Evolutionary conservation across 2,797 vertebrate genomes (phyloP), one percentile per base, ranked within the genome.

Genomic region (Falco rusticolus): DNA sequence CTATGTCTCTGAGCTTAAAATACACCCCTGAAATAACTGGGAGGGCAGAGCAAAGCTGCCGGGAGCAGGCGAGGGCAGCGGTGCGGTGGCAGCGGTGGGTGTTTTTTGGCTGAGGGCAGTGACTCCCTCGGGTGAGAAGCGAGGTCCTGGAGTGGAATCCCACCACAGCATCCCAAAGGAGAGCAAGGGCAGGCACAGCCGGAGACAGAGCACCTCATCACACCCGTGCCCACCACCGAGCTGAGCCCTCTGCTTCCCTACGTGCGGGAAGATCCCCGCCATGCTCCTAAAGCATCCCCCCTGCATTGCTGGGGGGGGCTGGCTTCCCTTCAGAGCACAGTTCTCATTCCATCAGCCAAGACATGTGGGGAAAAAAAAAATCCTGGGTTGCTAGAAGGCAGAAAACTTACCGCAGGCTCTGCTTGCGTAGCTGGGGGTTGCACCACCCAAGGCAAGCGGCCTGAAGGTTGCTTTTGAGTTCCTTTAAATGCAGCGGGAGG

Each of bases 81-180:
- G 4, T 3, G 1, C 29, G 9, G 43, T 13, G 3, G 29, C 7
- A 1, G 1, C 0, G 2, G 3, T 12, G 71, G 33, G 20, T 9
- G 29, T 6, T 72, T 17, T 6, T 51, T 60, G n/a, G 11, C 3
- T 3, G 9, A 1, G 1, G 13, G 34, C 65, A 17, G 45, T 2
- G 57, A 19, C 19, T 20, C 11, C 10, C 37, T 31, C 0, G 74
- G 16, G 26, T 13, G n/a, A 45, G 34, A 16, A 50, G 43, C 31
- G 31, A 63, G 21, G 20, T 34, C 17, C 65, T 0, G 1, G 54
- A 41, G 45, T 1, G 0, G 53, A 29, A 53, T 45, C 59, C 53
- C 56, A 26, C 54, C 1, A 3, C 5, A 11, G 25, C 43, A 10
- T 16, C 56, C 88, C 3, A 29, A 45, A 19, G 39, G 45, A 63